phyloP scores from a whole-genome alignment of 2,888 invertebrate species.

The Poecilobothrus nobilitatus region DNA sequence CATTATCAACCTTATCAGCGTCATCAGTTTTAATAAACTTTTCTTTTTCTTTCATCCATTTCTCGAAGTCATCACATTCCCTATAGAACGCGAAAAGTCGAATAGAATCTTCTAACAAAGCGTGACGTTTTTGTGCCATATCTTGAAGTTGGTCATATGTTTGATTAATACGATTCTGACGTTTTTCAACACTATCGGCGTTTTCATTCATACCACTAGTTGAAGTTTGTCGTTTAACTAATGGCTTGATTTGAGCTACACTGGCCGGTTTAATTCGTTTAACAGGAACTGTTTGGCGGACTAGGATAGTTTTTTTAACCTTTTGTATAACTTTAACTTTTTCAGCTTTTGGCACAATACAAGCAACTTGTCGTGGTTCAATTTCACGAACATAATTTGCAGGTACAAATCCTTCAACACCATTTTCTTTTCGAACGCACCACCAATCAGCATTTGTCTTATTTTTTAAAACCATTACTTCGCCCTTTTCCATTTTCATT shows the following conservation, averaged over 20 bases:
- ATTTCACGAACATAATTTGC: constrained; percentile 92
- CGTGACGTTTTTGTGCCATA: constrained; percentile 69
- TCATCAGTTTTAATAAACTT: constrained; percentile 73
- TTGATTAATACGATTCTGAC: constrained; percentile 69
- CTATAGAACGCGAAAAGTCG: constrained; percentile 87
- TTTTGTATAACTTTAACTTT: constrained; percentile 74
- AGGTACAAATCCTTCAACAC: constrained; percentile 93
- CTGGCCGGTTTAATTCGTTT: constrained; percentile 50
- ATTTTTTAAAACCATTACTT: constrained; percentile 81
- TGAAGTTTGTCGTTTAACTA: constrained; percentile 42
- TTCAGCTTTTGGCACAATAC: constrained; percentile 77
- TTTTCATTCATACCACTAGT: constrained; percentile 50
- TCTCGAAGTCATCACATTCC: constrained; percentile 96
- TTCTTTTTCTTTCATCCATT: constrained; percentile 95
- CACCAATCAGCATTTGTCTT: constrained; percentile 99
- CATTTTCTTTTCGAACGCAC: constrained; percentile 89
- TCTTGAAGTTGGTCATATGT: constrained; percentile 75
- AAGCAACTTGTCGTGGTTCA: constrained; percentile 73
- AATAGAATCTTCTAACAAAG: constrained; percentile 84
- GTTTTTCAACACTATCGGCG: constrained; percentile 65
- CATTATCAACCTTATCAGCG: constrained; percentile 82
- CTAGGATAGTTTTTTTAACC: constrained; percentile 83
- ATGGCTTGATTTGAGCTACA: constrained; percentile 37
- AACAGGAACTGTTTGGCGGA: constrained; percentile 76
- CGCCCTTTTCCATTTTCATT: constrained; percentile 84